These are phyloP conservation scores for Poecile atricapillus DNA, from an alignment of 2,113 vertebrate genomes.

Conservation along the genomic window DNA sequence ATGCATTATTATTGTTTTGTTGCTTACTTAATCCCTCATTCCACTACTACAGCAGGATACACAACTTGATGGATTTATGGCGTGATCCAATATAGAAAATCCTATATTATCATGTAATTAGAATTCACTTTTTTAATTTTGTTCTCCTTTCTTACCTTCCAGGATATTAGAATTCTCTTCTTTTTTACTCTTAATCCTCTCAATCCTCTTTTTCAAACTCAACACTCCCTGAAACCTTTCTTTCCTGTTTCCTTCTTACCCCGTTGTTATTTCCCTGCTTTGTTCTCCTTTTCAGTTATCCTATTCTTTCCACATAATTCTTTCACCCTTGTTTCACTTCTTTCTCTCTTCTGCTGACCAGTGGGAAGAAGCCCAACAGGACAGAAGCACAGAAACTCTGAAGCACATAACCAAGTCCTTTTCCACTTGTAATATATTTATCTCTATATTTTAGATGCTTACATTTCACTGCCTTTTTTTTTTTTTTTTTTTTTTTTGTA, in stretches of 20 bases:
- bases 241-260: neutral
- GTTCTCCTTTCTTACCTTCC: neutral
- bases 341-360: neutral
- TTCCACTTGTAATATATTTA: neutral
- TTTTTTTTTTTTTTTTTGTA: neutral
- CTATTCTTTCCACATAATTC: neutral
- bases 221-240: neutral
- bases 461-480: neutral
- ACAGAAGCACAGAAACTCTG: neutral
- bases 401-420: neutral
- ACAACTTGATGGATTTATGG: neutral
- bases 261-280: neutral
- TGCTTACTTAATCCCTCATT: neutral
- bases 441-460: neutral
- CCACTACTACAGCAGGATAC: neutral
- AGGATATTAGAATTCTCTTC: neutral
- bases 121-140: neutral
- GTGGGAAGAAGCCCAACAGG: rapidly evolving
- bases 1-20: neutral
- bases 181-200: neutral
- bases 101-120: neutral
- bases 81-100: neutral
- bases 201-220: neutral
- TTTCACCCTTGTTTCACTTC: neutral
- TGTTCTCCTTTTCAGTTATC: neutral